Conservation (phyloP, 2,113 vertebrate species). For the Microtus montanus region DNA sequence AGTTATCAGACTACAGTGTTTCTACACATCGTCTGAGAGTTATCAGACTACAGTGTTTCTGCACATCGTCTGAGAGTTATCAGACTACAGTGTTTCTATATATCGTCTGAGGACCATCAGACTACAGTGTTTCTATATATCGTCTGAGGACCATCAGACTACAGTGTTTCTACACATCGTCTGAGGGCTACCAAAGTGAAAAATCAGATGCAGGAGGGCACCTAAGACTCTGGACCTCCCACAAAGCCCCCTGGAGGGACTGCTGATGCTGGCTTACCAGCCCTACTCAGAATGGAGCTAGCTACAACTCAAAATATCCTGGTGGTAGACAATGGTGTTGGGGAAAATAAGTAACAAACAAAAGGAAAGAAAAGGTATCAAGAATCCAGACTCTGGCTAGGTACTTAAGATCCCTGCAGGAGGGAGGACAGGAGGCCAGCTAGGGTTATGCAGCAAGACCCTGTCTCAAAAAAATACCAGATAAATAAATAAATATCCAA, state of each 20-base stretch:
- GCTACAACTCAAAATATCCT: not conserved
- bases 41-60: too few relatives aligned
- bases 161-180: too few relatives aligned
- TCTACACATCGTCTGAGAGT: too few relatives aligned
- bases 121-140: too few relatives aligned
- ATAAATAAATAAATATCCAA: not conserved
- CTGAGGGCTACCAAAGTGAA: not conserved
- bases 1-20: too few relatives aligned
- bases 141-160: accelerated
- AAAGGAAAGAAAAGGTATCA: not conserved
- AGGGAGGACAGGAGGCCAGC: too few relatives aligned
- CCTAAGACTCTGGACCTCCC: not conserved
- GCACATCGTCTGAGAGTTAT: too few relatives aligned
- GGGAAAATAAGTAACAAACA: not conserved
- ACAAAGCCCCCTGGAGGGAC: not conserved
- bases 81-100: too few relatives aligned
- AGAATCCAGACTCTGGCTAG: not conserved
- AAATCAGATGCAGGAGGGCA: not conserved
- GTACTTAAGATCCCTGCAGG: too few relatives aligned
- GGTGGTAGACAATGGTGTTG: not conserved
- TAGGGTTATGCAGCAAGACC: not conserved
- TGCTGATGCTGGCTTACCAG: not conserved
- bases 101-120: too few relatives aligned
- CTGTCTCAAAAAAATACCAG: not conserved
- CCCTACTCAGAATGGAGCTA: not conserved